phyloP scores from a whole-genome alignment of 2,888 invertebrate genomes.

The Ethmia dodecea region DNA sequence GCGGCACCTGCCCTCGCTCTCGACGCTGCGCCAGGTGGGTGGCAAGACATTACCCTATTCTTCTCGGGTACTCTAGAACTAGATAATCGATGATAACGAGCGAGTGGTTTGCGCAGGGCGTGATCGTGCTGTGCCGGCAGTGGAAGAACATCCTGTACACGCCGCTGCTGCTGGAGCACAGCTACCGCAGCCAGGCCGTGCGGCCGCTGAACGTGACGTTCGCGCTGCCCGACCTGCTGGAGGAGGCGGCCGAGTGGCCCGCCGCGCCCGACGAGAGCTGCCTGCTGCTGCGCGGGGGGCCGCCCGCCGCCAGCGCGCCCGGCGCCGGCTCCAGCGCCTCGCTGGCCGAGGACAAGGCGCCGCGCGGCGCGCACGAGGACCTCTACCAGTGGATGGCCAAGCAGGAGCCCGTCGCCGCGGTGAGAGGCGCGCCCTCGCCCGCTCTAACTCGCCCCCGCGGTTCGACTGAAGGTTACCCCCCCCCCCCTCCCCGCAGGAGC shows the following conservation, averaged over 20 bases:
- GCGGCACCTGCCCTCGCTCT: constrained; percentile 90
- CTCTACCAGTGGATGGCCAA: constrained; percentile 98
- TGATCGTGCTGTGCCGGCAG: constrained; percentile 96
- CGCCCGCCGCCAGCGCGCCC: background rate
- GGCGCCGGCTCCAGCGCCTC: background rate
- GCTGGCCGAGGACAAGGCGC: constrained; percentile 68
- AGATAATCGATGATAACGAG: constrained; percentile 8
- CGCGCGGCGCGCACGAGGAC: constrained; percentile 85
- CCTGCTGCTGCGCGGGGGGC: constrained; percentile 72
- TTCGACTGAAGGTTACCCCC: background rate
- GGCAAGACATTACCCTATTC: background rate
- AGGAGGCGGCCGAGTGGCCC: constrained; percentile 65
- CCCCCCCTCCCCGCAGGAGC: background rate
- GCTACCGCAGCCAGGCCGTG: constrained; percentile 89
- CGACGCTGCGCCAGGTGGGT: constrained; percentile 89
- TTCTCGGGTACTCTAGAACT: too few relatives aligned
- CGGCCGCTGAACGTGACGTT: constrained; percentile 93
- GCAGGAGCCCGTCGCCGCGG: constrained; percentile 82
- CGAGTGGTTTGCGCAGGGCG: constrained; percentile 89
- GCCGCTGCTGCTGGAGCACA: constrained; percentile 92
- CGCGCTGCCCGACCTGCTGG: constrained; percentile 89
- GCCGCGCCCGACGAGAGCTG: constrained; percentile 60
- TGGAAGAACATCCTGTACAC: constrained; percentile 98
- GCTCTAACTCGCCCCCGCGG: background rate
- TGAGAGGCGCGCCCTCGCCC: constrained; percentile 24